Conservation (phyloP, 2,888 invertebrate species). For the Sinelater perroti region DNA sequence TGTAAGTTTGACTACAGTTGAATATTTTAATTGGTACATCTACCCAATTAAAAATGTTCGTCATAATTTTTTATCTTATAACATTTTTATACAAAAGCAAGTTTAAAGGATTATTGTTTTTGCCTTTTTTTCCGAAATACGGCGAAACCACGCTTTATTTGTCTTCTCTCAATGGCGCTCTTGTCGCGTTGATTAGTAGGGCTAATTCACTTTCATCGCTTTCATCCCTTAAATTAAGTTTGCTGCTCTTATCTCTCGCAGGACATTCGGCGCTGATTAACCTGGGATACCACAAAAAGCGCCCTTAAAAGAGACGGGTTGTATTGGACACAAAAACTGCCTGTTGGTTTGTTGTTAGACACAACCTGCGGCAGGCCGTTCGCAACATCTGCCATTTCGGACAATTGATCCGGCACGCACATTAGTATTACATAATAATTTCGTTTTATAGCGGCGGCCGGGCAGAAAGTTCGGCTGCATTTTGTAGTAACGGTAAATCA, state of each 20-base stretch:
- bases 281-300: constrained; percentile 32
- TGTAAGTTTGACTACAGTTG: too few relatives aligned
- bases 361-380: constrained; percentile 11
- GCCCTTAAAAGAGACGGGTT: constrained; percentile 22
- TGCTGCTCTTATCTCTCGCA: constrained; percentile 34
- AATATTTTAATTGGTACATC: too few relatives aligned
- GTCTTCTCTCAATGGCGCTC: constrained; percentile 28
- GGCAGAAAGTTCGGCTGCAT: constrained; percentile 11
- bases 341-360: constrained; percentile 20
- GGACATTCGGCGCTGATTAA: constrained; percentile 37
- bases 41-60: too few relatives aligned
- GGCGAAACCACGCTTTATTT: constrained; percentile 8
- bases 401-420: constrained; percentile 17
- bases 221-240: constrained; percentile 40
- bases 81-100: too few relatives aligned
- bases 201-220: constrained; percentile 36
- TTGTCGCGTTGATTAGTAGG: constrained; percentile 37
- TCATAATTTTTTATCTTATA: too few relatives aligned
- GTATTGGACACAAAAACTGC: constrained; percentile 25
- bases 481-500: constrained; percentile 17
- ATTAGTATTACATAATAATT: constrained; percentile 12
- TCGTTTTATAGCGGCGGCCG: neutral
- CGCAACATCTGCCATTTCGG: constrained; percentile 12
- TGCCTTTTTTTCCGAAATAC: too few relatives aligned
- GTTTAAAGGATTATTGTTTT: too few relatives aligned